A percentile compares a stretch with the other conserved stretches of the same genome.
Evolutionary conservation across 2,113 vertebrate species (phyloP).

Genomic region (mouse (Mus musculus)): GRCm39 chr4:117394001-117394500

Average conservation of each 20-base stretch:
- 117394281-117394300: too few relatives aligned
- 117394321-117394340: background rate
- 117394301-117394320: background rate
- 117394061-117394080: background rate
- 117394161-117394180: background rate
- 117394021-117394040: constrained; percentile 18
- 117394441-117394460: background rate
- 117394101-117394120: background rate
- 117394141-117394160: background rate
- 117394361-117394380: background rate
- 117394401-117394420: background rate
- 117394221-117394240: background rate
- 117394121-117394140: background rate
- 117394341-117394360: background rate
- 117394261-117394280: background rate
- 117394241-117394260: background rate
- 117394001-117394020: background rate
- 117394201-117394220: background rate
- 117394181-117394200: background rate
- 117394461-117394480: background rate
- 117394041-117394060: background rate
- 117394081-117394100: background rate
- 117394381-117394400: background rate
- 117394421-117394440: background rate
- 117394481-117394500: background rate